Evolutionary conservation across 2,888 invertebrate species (phyloP), one percentile per base, ranked within the genome.

Genomic region (Petrolisthes manimaculis): DNA sequence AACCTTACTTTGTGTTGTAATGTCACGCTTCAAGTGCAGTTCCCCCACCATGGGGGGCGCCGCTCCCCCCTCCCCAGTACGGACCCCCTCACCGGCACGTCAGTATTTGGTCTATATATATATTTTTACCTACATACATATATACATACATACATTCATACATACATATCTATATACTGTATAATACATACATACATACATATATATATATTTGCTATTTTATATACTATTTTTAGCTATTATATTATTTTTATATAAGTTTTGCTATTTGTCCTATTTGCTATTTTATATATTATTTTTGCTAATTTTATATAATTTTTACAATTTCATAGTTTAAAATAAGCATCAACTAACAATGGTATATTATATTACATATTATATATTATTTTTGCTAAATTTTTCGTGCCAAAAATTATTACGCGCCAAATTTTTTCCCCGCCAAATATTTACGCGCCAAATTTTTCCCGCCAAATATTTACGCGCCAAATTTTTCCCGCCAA

Each of bases 131-230:
- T 61, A 61, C 18, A 61, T 61, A 61, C 18, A 61, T 61, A 61
- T 61, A 77, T 77, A 77, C 12, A 77, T 81, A 55, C 21, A 56
- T 81, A n/a, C 12, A 81, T 81, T n/a, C 56, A 81, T 81, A 56
- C 54, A 80, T 80, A 80, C 54, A 80, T 80, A 80, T 80, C 5
- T 80, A 80, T 53, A 80, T 80, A 80, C 54, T 80, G 54, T 80
- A 80, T 80, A 80, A 80, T 80, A 54, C 5, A 80, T 80, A 80
- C 54, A 80, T 80, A 80, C 54, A 80, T 80, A 80, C 54, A 80
- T 80, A 80, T 80, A 78, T 80, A 21, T 80, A 21, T 12, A 12
- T 67, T 14, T 9, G 75, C 1, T 37, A 37, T 37, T 37, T 37
- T 37, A 37, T n/a, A 37, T 37, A 37, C 2, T 37, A 37, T 37